Evolutionary conservation across 2,888 invertebrate species (phyloP).

Genomic region (Drosophila yooni): DNA sequence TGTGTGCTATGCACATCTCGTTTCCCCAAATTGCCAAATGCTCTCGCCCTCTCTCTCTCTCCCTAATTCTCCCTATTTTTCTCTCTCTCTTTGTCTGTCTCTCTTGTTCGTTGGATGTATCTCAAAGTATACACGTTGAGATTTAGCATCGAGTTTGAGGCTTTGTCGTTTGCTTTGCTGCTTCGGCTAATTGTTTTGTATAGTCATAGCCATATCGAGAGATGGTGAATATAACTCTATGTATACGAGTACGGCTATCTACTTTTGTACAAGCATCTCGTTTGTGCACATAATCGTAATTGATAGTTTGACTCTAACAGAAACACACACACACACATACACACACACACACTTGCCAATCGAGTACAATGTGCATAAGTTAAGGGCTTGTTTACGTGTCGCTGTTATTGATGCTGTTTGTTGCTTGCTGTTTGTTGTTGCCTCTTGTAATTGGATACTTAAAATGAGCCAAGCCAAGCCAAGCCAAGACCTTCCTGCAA

Average conservation of each 20-base stretch:
- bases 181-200: slow-evolving; percentile 57
- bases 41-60: slow-evolving; percentile 7
- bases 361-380: slow-evolving; percentile 64
- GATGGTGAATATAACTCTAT: slow-evolving; percentile 25
- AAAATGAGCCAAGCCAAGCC: slow-evolving; percentile 53
- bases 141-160: slow-evolving; percentile 49
- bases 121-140: slow-evolving; percentile 23
- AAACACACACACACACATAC: slow-evolving; percentile 13
- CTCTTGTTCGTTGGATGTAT: background rate
- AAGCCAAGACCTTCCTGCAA: slow-evolving; percentile 48
- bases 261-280: slow-evolving; percentile 11
- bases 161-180: slow-evolving; percentile 51
- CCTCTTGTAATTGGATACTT: slow-evolving; percentile 66
- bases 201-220: slow-evolving; percentile 31
- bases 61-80: background rate
- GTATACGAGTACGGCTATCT: slow-evolving; percentile 9
- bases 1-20: slow-evolving; percentile 54
- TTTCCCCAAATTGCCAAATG: slow-evolving; percentile 57
- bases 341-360: slow-evolving; percentile 4
- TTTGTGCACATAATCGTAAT: slow-evolving; percentile 58
- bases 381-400: slow-evolving; percentile 58
- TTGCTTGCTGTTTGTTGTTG: slow-evolving; percentile 37
- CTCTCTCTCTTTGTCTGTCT: background rate
- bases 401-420: slow-evolving; percentile 31
- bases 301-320: slow-evolving; percentile 55